Base-by-base conservation (phyloP, 2,888 invertebrate species). In the Bimastos eiseni region DNA sequence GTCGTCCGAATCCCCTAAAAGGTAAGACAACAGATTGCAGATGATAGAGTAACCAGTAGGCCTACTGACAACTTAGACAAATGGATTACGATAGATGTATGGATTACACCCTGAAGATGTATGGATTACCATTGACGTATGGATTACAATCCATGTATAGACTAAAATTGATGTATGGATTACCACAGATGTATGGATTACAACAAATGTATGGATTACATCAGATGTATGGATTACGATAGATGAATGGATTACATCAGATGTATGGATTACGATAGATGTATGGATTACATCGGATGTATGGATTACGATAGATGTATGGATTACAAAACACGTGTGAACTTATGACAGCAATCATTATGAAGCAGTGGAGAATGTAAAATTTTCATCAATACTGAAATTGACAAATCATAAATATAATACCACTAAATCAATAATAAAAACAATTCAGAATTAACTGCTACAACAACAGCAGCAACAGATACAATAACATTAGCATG, bases 251-350 rank as follows among this genome's bases (percentile, higher is more conserved):
- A 41, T 41, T 11, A 41, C 6, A 41, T 11, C 41, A 41, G 41
- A 41, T 41, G 41, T 41, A 11, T 41, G 41, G 41, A 41, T 41
- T 41, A 41, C 41, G 15, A 41, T 15, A 15, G 15, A 21, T 6
- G 38, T 89, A 4, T 89, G 44, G 30, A 37, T 44, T 84, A 96
- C 96, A 98, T 98, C 98, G 17, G 44, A 17, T 44, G 13, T 44
- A 44, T 44, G 44, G 17, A 44, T 44, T 84, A 96, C 55, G 30
- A 55, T 11, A 55, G 55, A 55, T 41, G 6, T n/a, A 41, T 41
- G 41, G 41, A 41, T 41, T 11, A 41, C 6, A 41, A 41, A 6
- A 41, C 8, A 41, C 15, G 41, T 41, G 6, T 41, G 41, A 15
- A 41, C 15, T 2, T 55, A 55, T 30, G 30, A 55, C 55, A 70